Base-by-base conservation (phyloP, 2,888 invertebrate species). In the Drosophila macrothrix region DNA sequence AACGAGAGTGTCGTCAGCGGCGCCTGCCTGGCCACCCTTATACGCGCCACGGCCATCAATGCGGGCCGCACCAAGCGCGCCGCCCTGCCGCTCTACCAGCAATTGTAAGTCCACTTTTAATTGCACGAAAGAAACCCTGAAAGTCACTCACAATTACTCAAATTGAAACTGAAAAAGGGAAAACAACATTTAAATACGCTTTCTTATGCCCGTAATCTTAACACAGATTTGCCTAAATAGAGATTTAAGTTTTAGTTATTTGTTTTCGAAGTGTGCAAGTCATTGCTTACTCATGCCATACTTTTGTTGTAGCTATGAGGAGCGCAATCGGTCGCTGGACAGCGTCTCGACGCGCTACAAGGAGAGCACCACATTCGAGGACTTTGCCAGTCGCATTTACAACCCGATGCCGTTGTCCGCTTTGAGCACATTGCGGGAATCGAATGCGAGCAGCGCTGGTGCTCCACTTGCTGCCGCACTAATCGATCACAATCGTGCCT, bases 61-160 rank as follows among this genome's bases (percentile, higher is more conserved):
- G 99, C 98, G 63, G 98, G 98, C 83, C 95, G 98, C 75, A 96
- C 97, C 1, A 98, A 98, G 92, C 95, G 99, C 80, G 96, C 97
- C 68, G 96, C 97, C 59, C 95, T 99, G 93, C 96, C 97, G 87
- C 96, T 97, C 89, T 99, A 97, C 94, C 98, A 98, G 93, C 97
- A 98, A 93, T 97, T 96, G 97, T 97, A 95, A 95, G 96, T 94
- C n/a, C 46, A 46, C 46, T 7, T 46, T 46, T 46, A 46, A 46
- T 46, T 22, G 22, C 46, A 9, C 46, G 25, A 25, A 25, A 16
- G 25, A 25, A 25, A 25, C 25, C 46, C 46, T 9, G 46, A 46
- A 9, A 46, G 16, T 16, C 46, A 16, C 25, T 16, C 25, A 10
- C 16, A 46, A 46, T 46, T 46, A 25, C 25, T 46, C 2, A 25